A percentile compares a stretch with the other conserved stretches of the same genome.
phyloP scores from a whole-genome alignment of 2,888 invertebrate species.

The Syritta pipiens region DNA sequence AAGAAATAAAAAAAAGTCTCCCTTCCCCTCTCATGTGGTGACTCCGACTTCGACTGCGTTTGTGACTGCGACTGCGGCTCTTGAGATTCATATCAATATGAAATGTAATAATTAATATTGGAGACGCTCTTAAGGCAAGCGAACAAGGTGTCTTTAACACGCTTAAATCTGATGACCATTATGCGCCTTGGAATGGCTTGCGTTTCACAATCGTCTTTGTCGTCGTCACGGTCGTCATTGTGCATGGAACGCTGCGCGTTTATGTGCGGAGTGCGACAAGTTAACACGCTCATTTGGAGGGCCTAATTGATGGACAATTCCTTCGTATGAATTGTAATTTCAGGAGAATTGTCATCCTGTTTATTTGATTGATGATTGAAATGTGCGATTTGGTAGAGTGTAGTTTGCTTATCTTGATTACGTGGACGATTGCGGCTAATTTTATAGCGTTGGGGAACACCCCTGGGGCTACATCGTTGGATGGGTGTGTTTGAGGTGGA shows the following conservation, averaged over 20 bases:
- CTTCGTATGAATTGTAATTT: conserved; percentile 53
- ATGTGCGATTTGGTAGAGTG: conserved; percentile 29
- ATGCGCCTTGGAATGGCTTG: conserved; percentile 57
- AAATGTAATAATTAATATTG: conserved; percentile 69
- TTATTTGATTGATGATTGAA: conserved; percentile 38
- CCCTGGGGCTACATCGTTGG: too few species aligned
- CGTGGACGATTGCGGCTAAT: background rate
- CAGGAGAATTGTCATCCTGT: conserved; percentile 41
- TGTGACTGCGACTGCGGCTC: conserved; percentile 49
- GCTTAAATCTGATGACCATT: conserved; percentile 63
- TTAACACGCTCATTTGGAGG: conserved; percentile 63
- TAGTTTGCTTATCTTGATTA: background rate
- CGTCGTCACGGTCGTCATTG: conserved; percentile 23
- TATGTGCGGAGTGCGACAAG: conserved; percentile 63
- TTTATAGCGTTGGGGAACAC: too few species aligned
- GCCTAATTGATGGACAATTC: conserved; percentile 57
- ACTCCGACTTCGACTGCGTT: too few species aligned
- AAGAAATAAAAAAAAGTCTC: conserved; percentile 5
- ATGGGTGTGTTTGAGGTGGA: too few species aligned
- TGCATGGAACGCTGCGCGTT: background rate
- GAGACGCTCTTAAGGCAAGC: conserved; percentile 48
- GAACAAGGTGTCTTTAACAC: conserved; percentile 62
- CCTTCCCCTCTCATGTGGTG: too few species aligned
- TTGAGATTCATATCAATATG: conserved; percentile 60
- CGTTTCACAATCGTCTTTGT: conserved; percentile 51